Base-by-base conservation (phyloP, 2,888 invertebrate species). In the Thalpophila matura region DNA sequence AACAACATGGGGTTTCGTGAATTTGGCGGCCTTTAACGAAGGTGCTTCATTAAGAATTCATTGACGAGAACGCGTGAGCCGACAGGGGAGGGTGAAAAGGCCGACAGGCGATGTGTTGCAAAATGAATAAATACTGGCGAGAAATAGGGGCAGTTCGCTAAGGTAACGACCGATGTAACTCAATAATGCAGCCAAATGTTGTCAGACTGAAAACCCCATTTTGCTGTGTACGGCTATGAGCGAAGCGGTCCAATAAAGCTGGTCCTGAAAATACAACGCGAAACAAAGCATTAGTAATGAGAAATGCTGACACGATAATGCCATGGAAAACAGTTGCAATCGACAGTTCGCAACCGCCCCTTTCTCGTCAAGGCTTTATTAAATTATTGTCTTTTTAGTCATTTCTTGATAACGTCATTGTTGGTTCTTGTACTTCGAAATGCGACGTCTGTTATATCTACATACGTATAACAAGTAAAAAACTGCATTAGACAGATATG, bases 51-150 rank as follows among this genome's bases (percentile, higher is more conserved):
- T 90, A 95, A 87, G 65, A 85, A 94, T 94, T 92, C 92, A 94
- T 92, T 84, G 91, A 85, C 82, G 86, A 89, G 89, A 87, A 89
- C 89, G 88, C 87, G 91, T 88, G 86, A 87, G 88, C 82, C 86
- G 88, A 81, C 86, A 81, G 74, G 86, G 88, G 85, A 86, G 90
- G 92, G 91, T 89, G 91, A 89, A 89, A 89, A 90, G 91, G 89
- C 91, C 87, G 91, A 86, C 92, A 88, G 89, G 89, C 89, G 86
- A 91, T 92, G 92, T 93, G 91, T 95, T 94, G 94, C 94, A 88
- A 94, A 95, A 94, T 94, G 93, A 91, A 94, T 95, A 95, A 94
- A 93, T 91, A 90, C 89, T 89, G 91, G 91, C 91, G 90, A 91
- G 94, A 94, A 94, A 93, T 92, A 91, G 87, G 92, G 94, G 92